Conservation (phyloP, 2,113 vertebrate genomes). For the Zonotrichia leucophrys region DNA sequence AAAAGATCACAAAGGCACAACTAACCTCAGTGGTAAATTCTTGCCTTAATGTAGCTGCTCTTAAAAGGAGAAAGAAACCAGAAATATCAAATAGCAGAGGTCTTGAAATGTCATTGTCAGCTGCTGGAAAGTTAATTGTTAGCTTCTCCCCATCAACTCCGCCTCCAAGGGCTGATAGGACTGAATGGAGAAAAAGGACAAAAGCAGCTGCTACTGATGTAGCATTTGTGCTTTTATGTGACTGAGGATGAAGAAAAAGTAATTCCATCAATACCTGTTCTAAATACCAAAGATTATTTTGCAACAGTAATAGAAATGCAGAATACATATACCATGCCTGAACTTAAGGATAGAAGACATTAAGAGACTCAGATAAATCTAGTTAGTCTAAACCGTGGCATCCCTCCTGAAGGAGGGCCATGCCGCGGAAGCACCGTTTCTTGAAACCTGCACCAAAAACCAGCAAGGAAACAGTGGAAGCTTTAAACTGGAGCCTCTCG, state of each 20-base stretch:
- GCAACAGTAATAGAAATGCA: not conserved
- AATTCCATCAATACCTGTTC: not conserved
- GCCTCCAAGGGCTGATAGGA: not conserved
- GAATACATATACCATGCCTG: rapidly evolving
- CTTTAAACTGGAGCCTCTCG: not conserved
- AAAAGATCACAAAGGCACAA: not conserved
- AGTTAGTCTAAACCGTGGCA: not conserved
- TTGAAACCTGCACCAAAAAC: not conserved
- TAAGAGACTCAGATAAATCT: not conserved
- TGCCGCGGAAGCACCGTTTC: not conserved
- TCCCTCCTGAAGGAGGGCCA: not conserved
- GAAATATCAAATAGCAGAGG: not conserved
- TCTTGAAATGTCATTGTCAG: not conserved
- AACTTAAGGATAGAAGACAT: not conserved
- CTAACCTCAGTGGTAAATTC: not conserved
- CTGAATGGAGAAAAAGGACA: not conserved
- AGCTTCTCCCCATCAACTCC: not conserved
- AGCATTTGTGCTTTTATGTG: not conserved
- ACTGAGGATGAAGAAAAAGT: not conserved
- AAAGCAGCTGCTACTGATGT: not conserved
- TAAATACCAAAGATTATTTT: not conserved
- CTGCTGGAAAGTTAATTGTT: not conserved
- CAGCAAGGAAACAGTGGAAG: not conserved
- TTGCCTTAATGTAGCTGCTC: not conserved
- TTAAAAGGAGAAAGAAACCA: not conserved